These are phyloP conservation scores for Sebastes taczanowskii DNA, from an alignment of 2,797 vertebrate genomes.

Conservation along the genomic window DNA sequence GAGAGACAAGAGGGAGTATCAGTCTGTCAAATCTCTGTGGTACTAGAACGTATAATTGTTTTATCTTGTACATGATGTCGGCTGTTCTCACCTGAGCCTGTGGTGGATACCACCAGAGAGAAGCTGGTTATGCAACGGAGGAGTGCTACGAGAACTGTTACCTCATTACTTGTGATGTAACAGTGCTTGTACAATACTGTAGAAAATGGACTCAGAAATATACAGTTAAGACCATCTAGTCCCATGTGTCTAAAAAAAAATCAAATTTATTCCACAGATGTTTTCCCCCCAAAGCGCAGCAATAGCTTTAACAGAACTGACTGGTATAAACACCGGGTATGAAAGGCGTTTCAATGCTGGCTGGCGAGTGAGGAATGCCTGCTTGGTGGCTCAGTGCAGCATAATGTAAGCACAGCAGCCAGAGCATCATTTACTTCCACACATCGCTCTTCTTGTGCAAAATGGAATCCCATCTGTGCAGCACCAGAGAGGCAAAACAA, in stretches of 20 bases:
- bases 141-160: slow-evolving; percentile 1
- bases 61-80: slow-evolving; percentile 26
- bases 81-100: slow-evolving; percentile 7
- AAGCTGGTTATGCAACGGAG: slow-evolving; percentile 34
- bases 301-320: slow-evolving; percentile 16
- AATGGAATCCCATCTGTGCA: slow-evolving; percentile 55
- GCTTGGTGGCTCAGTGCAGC: not conserved
- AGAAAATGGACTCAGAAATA: not conserved
- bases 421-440: slow-evolving; percentile 40
- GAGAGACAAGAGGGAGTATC: slow-evolving; percentile 6
- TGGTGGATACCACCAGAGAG: slow-evolving; percentile 17
- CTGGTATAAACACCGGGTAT: slow-evolving; percentile 5
- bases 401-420: slow-evolving; percentile 15
- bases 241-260: not conserved
- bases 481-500: slow-evolving; percentile 47
- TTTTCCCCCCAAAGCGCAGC: not conserved
- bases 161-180: slow-evolving; percentile 43
- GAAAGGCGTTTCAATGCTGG: slow-evolving; percentile 12
- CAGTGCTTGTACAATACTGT: not conserved
- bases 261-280: slow-evolving; percentile 1
- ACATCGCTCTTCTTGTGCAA: slow-evolving; percentile 43
- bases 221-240: not conserved
- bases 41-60: slow-evolving; percentile 40
- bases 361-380: slow-evolving; percentile 15
- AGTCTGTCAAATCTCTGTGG: not conserved